phyloP scores from a whole-genome alignment of 2,888 invertebrate genomes.

The Pedicia rivosa region DNA sequence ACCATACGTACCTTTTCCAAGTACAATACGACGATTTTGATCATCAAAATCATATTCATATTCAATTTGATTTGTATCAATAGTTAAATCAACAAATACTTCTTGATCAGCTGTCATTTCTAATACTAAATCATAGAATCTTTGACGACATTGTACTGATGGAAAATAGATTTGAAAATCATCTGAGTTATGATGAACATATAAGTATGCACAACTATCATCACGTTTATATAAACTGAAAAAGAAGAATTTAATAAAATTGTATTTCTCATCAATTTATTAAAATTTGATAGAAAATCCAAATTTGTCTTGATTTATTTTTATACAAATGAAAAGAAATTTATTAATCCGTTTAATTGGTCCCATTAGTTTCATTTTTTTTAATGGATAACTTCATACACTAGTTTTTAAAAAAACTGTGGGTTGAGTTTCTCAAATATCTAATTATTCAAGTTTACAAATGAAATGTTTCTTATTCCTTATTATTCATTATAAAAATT shows the following conservation, averaged over 20 bases:
- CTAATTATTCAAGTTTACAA: too few relatives aligned
- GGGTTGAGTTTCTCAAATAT: too few relatives aligned
- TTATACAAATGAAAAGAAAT: too few relatives aligned
- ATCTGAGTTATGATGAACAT: constrained; percentile 95
- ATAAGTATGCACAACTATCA: constrained; percentile 87
- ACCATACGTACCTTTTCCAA: constrained; percentile 94
- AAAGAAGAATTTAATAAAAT: too few relatives aligned
- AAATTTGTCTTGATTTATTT: too few relatives aligned
- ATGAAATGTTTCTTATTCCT: constrained; percentile 14
- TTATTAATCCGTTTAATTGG: too few relatives aligned
- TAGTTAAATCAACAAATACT: constrained; percentile 58
- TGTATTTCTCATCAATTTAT: too few relatives aligned
- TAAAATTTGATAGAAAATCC: too few relatives aligned
- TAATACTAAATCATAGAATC: constrained; percentile 68
- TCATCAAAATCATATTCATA: constrained; percentile 95
- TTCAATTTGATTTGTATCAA: constrained; percentile 56
- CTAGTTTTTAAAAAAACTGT: too few relatives aligned
- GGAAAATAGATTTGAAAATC: constrained; percentile 98
- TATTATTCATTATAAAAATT: constrained; percentile 1
- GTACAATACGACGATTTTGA: constrained; percentile 62
- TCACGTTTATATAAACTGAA: constrained; percentile 85
- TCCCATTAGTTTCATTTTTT: too few relatives aligned
- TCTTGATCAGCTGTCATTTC: constrained; percentile 79
- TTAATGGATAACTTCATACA: too few relatives aligned
- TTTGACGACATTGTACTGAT: constrained; percentile 66